A percentile compares a stretch with the other conserved stretches of the same genome.
phyloP scores from a whole-genome alignment of 2,888 invertebrate genomes.

The Dorcus parallelipipedus region DNA sequence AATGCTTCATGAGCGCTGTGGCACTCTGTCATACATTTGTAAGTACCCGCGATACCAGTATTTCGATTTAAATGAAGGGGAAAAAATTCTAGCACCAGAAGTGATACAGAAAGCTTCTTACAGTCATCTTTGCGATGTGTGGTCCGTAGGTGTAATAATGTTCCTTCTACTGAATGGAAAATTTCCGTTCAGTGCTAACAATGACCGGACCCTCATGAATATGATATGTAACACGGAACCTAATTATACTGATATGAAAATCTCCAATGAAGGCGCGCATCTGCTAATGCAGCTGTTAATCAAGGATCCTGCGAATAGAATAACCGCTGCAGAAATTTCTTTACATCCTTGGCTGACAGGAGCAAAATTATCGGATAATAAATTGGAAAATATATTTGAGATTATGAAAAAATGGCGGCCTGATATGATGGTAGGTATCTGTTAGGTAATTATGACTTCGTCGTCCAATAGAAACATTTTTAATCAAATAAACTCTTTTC shows the following conservation, averaged over 20 bases:
- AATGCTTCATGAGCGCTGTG: constrained; percentile 56
- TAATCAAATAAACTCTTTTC: too few relatives aligned
- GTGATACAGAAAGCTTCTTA: constrained; percentile 53
- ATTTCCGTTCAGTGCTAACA: constrained; percentile 42
- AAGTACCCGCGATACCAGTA: constrained; percentile 4
- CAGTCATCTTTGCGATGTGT: constrained; percentile 59
- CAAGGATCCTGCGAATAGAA: constrained; percentile 53
- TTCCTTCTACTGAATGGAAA: constrained; percentile 49
- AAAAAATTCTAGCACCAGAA: constrained; percentile 52
- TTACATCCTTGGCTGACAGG: constrained; percentile 50
- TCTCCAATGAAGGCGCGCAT: constrained; percentile 41
- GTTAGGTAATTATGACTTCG: background rate
- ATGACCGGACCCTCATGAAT: constrained; percentile 37
- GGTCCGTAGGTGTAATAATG: constrained; percentile 58
- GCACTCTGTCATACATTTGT: constrained; percentile 58
- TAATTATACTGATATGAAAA: constrained; percentile 24
- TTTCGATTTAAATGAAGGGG: background rate
- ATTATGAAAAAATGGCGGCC: constrained; percentile 48
- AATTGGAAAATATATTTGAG: constrained; percentile 44
- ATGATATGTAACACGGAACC: constrained; percentile 42
- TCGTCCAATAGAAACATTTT: too few relatives aligned
- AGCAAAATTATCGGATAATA: constrained; percentile 23
- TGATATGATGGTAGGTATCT: constrained; percentile 38
- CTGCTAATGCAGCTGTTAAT: constrained; percentile 49
- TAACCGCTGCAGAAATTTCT: constrained; percentile 53